Base-by-base conservation (phyloP, 1,140 invertebrate species). In the Callitettix versicolor region DNA sequence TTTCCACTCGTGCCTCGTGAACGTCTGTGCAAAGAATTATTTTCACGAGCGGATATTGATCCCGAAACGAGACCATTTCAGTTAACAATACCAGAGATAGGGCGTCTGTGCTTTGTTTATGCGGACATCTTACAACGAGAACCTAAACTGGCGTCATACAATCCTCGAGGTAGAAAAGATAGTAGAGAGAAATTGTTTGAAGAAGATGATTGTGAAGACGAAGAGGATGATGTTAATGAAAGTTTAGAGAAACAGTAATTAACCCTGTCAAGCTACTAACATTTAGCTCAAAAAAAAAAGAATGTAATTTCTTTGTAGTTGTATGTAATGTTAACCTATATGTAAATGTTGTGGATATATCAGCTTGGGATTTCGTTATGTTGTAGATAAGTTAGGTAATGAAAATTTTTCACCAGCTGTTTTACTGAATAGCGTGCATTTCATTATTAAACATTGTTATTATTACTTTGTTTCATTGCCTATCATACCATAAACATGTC, bases 41-140 rank as follows among this genome's bases (percentile, higher is more conserved):
- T 85, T 58, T 72, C 81, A 59, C 67, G 81, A 24, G 80, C 89
- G 18, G 83, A 86, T 41, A 71, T 97, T 0, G 74, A 90, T 64
- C 82, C 84, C 14, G 71, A 72, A 3, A 73, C 75, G 9, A 74
- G 80, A 63, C 77, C 91, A 0, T 83, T 77, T 60, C 73, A 88
- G 65, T 69, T 95, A 9, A 77, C 80, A 0, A 81, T 91, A 50
- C 80, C 83, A 51, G 89, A 97, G 64, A 85, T 92, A 67, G 73
- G 79, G 12, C 74, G 82, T 58, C 64, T 97, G 14, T 86, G 85
- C 60, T 74, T 81, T 59, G 82, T 82, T 3, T 98, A 95, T 64
- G 73, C 77, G 56, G 73, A 80, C 56, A 78, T 92, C 22, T 76
- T 85, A 53, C 71, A 80, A 47, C 71, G 79, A 59, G 71, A 87